phyloP scores from a whole-genome alignment of 2,888 invertebrate species.

The Scaptomyza flava region DNA sequence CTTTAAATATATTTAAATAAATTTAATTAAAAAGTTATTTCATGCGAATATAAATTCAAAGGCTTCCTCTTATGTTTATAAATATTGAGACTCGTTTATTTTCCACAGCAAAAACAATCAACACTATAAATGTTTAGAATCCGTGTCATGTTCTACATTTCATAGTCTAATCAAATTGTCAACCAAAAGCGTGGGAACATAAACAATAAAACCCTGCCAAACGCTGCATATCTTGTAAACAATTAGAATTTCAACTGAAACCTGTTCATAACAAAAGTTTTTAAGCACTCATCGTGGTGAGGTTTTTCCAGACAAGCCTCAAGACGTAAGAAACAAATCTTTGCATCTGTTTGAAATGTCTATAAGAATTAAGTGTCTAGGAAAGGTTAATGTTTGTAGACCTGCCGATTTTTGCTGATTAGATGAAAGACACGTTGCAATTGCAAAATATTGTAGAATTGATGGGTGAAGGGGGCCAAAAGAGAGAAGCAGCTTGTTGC shows the following conservation, averaged over 20 bases:
- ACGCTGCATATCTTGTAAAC: slow-evolving; percentile 26
- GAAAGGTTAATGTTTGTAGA: slow-evolving; percentile 6
- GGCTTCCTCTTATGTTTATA: background rate
- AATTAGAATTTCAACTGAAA: slow-evolving; percentile 50
- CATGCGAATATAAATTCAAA: background rate
- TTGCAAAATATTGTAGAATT: slow-evolving; percentile 31
- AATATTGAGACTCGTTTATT: background rate
- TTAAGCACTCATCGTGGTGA: slow-evolving; percentile 9
- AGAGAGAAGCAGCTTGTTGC: slow-evolving; percentile 18
- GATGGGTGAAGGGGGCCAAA: background rate
- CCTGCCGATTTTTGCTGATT: slow-evolving; percentile 61
- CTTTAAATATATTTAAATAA: too few species aligned
- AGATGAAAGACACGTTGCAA: slow-evolving; percentile 53
- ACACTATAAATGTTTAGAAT: slow-evolving; percentile 23
- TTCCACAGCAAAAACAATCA: slow-evolving; percentile 3
- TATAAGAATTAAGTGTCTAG: background rate
- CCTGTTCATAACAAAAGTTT: slow-evolving; percentile 12
- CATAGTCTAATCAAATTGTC: slow-evolving; percentile 43
- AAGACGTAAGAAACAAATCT: slow-evolving; percentile 16
- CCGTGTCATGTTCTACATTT: slow-evolving; percentile 23
- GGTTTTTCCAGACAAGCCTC: slow-evolving; percentile 2
- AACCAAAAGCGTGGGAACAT: slow-evolving; percentile 67
- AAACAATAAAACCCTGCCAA: slow-evolving; percentile 46
- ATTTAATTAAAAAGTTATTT: too few species aligned
- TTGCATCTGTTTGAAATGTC: slow-evolving; percentile 27